Conservation (phyloP, 2,888 invertebrate species). For the Ophioninae sp. region DNA sequence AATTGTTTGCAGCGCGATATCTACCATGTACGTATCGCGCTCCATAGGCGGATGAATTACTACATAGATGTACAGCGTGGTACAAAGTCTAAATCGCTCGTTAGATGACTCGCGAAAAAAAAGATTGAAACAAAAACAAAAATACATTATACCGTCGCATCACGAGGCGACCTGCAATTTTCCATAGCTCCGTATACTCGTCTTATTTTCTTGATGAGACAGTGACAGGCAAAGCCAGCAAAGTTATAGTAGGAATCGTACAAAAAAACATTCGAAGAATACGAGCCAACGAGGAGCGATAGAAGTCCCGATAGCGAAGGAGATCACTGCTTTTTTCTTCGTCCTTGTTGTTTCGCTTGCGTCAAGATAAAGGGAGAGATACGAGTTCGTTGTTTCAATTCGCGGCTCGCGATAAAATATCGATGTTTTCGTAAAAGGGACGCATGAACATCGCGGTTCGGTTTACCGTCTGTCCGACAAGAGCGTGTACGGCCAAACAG, state of each 20-base stretch:
- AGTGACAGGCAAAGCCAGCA: neutral
- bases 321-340: neutral
- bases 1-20: slow-evolving; percentile 10
- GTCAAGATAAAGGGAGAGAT: neutral
- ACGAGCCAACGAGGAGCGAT: neutral
- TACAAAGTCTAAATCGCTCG: slow-evolving; percentile 12
- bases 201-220: neutral
- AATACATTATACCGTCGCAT: neutral
- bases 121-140: neutral
- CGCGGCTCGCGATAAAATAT: neutral
- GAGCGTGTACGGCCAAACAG: too few relatives aligned
- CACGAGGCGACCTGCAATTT: neutral
- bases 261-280: too few relatives aligned
- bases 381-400: neutral
- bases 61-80: neutral
- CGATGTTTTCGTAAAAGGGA: too few relatives aligned
- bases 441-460: too few relatives aligned
- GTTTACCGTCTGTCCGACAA: too few relatives aligned
- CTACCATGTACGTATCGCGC: slow-evolving; percentile 23
- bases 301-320: neutral
- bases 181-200: neutral
- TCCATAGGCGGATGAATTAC: slow-evolving; percentile 35
- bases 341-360: neutral
- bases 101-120: slow-evolving; percentile 5
- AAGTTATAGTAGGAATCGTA: neutral